phyloP scores from a whole-genome alignment of 92 coral and sea anemone species.

The Parazoanthus atlanticus region DNA sequence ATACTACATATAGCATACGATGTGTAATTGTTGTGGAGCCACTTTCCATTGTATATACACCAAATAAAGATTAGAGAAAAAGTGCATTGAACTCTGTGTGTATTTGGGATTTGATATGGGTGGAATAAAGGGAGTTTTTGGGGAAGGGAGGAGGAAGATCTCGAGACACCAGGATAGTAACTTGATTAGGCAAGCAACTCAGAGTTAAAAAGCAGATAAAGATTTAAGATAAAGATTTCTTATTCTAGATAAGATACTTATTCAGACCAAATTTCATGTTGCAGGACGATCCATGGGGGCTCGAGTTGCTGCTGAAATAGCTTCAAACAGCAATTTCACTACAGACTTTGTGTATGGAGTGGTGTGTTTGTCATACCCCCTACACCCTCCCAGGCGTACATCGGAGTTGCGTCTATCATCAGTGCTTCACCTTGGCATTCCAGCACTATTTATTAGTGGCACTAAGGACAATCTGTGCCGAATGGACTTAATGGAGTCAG shows the following conservation, averaged over 20 bases:
- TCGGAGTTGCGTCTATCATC: constrained; percentile 85
- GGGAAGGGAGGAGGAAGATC: no score
- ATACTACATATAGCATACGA: no score
- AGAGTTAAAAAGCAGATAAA: no score
- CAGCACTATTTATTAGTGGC: constrained; percentile 89
- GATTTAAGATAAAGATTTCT: no score
- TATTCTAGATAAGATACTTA: background rate
- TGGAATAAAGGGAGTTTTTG: no score
- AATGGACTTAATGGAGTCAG: constrained; percentile 82
- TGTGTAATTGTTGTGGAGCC: no score
- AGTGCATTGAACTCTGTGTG: no score
- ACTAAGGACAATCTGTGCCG: constrained; percentile 83
- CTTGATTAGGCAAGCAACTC: no score
- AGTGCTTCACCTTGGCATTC: constrained; percentile 81
- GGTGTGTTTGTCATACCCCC: constrained; percentile 93
- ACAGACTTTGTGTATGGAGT: constrained; percentile 85
- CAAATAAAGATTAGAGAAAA: no score
- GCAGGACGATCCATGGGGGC: constrained; percentile 99
- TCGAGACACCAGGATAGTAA: no score
- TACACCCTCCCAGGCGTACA: constrained; percentile 84
- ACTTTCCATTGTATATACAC: no score
- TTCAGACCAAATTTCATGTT: background rate
- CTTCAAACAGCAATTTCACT: constrained; percentile 80
- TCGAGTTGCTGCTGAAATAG: constrained; percentile 97
- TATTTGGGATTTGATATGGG: no score